Percentiles rank a stretch among this genome's conserved stretches.
phyloP scores from a whole-genome alignment of 2,113 vertebrate species.

The Scytalopus superciliaris region DNA sequence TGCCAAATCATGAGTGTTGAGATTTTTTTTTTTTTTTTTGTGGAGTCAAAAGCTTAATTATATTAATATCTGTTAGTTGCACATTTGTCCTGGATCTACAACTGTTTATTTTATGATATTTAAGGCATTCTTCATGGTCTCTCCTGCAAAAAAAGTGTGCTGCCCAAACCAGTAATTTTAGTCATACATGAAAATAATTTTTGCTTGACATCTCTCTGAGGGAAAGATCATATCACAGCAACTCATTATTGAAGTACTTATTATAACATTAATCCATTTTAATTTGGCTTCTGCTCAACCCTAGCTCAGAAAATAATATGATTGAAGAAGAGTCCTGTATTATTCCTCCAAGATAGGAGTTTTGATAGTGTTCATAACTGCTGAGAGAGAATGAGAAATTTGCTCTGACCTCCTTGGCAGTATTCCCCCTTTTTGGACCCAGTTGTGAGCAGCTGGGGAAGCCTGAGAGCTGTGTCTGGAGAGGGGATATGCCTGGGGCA shows the following conservation, averaged over 20 bases:
- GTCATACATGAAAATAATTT: neutral
- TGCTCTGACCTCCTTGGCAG: neutral
- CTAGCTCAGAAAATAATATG: neutral
- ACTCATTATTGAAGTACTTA: neutral
- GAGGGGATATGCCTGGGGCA: neutral
- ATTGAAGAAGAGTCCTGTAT: neutral
- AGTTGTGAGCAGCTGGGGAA: accelerated
- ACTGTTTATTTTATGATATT: neutral
- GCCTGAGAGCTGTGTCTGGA: neutral
- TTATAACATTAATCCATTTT: neutral
- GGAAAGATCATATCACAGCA: neutral
- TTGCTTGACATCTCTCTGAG: neutral
- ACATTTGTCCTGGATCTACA: neutral
- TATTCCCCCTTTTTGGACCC: neutral
- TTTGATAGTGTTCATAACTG: neutral
- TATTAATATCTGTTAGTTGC: neutral
- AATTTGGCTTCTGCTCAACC: neutral
- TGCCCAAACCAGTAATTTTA: neutral
- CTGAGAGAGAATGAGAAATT: neutral
- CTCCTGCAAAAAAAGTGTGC: neutral
- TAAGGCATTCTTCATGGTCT: neutral
- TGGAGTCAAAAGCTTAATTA: neutral
- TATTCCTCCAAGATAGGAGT: neutral
- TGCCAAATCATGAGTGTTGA: accelerated
- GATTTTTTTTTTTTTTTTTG: neutral